phyloP scores from a whole-genome alignment of 2,797 vertebrate species.

The Chiloscyllium punctatum region DNA sequence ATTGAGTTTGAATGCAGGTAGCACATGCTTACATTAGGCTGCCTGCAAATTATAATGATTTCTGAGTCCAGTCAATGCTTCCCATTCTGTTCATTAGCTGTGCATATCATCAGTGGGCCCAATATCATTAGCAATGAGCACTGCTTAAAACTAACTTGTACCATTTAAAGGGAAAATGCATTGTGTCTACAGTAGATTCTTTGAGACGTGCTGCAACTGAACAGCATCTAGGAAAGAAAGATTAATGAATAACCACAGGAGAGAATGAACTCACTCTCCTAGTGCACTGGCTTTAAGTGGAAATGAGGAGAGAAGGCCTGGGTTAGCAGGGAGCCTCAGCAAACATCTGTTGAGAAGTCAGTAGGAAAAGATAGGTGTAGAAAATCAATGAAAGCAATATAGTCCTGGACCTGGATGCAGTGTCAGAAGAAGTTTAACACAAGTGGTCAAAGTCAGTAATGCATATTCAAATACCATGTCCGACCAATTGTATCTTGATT shows the following conservation, averaged over 20 bases:
- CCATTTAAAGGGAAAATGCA: neutral
- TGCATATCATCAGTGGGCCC: no score
- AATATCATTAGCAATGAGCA: neutral
- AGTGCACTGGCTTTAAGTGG: neutral
- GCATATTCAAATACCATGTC: neutral
- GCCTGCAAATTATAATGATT: no score
- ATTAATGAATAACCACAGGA: neutral
- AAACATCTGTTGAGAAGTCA: neutral
- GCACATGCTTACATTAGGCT: no score
- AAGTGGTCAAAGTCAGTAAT: neutral
- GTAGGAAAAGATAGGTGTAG: neutral
- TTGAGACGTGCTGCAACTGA: neutral
- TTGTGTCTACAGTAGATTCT: neutral
- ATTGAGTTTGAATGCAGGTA: no score
- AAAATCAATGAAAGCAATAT: neutral
- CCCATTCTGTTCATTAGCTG: no score
- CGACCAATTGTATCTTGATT: neutral
- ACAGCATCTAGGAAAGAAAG: neutral
- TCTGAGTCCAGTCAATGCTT: no score
- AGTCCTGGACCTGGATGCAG: neutral
- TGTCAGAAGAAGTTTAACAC: neutral
- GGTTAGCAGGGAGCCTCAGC: neutral
- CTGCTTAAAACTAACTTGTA: neutral
- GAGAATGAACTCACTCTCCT: neutral
- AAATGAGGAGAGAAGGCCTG: neutral